Base-by-base conservation (phyloP, 2,113 vertebrate genomes). In the Dicentrarchus labrax region DNA sequence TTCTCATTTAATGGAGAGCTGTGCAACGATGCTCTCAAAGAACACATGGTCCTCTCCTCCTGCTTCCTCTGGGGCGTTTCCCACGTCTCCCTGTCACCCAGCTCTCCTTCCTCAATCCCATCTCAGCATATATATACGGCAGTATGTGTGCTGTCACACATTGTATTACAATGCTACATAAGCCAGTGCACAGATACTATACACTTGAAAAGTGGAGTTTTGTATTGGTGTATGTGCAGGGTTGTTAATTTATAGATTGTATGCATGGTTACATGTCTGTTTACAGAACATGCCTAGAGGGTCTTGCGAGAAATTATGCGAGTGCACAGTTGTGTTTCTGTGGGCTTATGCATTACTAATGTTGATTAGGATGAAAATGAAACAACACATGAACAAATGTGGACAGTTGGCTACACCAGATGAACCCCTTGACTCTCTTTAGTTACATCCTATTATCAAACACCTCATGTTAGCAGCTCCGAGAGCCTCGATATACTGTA, bases 341-440 rank as follows among this genome's bases (percentile, higher is more conserved):
- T 41, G 61, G n/a, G 7, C 51, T 59, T 71, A 76, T 77, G 76
- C 64, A 76, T 80, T 24, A 74, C 80, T 72, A 43, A 80, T 84
- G 82, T 50, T 85, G 48, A 78, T 45, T n/a, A 72, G 15, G 60
- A 17, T 4, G 47, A 50, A 80, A 78, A 82, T 36, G 4, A 79
- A 59, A 79, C 59, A 19, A 17, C 38, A 56, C 38, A 51, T 75
- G 59, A 82, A 51, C 19, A 56, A 78, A 80, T 73, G 68, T 30
- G 78, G 85, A 80, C 48, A 82, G 71, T 86, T 80, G 69, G 76
- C 80, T 36, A 17, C 45, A 77, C 11, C 76, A 80, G 72, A 84
- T 82, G 81, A 81, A 59, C 36, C 3, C 38, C 12, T 13, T 54
- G 39, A 65, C 36, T 72, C 22, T 73, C 60, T 2, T 68, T 51